phyloP scores from a whole-genome alignment of 2,797 vertebrate genomes.

The Pyrocephalus nanus region DNA sequence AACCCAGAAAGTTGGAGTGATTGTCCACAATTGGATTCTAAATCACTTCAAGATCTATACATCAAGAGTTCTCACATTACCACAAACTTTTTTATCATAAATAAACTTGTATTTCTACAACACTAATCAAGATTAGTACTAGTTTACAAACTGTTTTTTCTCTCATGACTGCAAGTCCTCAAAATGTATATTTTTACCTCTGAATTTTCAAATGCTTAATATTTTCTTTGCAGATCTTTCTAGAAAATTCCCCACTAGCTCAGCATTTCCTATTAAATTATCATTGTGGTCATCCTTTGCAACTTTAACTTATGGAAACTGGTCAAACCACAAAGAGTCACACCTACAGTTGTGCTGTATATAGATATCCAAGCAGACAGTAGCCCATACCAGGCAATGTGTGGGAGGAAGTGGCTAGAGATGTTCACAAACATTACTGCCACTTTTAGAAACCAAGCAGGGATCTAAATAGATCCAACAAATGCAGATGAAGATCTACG shows the following conservation, averaged over 20 bases:
- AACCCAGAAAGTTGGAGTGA: neutral
- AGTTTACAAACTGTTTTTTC: neutral
- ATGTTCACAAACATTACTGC: neutral
- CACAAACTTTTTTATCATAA: neutral
- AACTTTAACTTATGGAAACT: neutral
- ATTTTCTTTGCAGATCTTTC: neutral
- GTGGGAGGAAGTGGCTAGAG: slow-evolving; percentile 52
- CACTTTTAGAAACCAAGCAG: slow-evolving; percentile 39
- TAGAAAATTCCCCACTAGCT: neutral
- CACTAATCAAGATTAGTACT: neutral
- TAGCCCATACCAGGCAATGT: neutral
- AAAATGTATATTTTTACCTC: neutral
- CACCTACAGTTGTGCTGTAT: slow-evolving; percentile 52
- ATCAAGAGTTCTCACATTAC: neutral
- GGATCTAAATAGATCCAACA: slow-evolving; percentile 41
- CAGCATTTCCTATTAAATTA: neutral
- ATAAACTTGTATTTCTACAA: neutral
- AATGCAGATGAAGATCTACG: neutral
- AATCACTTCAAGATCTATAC: neutral
- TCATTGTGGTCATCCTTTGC: neutral
- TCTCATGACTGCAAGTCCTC: neutral
- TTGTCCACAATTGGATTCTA: neutral
- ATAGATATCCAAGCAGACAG: slow-evolving; percentile 44
- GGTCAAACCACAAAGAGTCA: slow-evolving; percentile 35
- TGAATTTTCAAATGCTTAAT: neutral